These are phyloP conservation scores for Elmis aenea DNA, from an alignment of 2,888 invertebrate species.

Conservation along the genomic window DNA sequence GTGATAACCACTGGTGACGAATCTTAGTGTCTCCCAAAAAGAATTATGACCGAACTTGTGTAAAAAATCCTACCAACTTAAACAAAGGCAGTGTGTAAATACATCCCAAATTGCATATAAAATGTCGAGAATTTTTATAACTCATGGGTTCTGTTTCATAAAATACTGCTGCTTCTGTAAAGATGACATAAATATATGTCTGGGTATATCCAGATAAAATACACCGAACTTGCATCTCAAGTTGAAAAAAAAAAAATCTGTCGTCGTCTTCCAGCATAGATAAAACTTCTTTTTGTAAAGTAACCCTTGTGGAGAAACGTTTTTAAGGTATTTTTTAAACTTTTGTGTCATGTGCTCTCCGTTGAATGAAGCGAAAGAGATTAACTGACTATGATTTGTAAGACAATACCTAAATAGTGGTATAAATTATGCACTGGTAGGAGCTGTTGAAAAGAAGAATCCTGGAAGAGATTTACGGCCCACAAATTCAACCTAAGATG, in stretches of 20 bases:
- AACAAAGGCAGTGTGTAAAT: conserved; percentile 14
- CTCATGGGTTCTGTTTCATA: conserved; percentile 5
- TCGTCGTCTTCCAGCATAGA: too few relatives aligned
- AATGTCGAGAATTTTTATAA: conserved; percentile 13
- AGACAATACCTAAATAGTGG: not conserved
- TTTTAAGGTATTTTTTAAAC: too few relatives aligned
- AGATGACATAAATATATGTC: conserved; percentile 14
- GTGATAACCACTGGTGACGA: too few relatives aligned
- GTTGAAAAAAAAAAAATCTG: too few relatives aligned
- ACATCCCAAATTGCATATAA: conserved; percentile 14
- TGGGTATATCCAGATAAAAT: conserved; percentile 15
- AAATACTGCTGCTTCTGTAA: conserved; percentile 3
- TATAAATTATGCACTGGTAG: not conserved
- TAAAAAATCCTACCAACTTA: conserved; percentile 6
- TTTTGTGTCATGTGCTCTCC: too few relatives aligned
- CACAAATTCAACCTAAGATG: too few relatives aligned
- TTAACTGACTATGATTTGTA: not conserved
- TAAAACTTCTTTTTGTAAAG: too few relatives aligned
- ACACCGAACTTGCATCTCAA: too few relatives aligned
- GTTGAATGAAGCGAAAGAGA: not conserved
- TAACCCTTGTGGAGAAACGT: too few relatives aligned
- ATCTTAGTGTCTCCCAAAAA: not conserved
- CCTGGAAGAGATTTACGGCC: too few relatives aligned
- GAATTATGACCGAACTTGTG: conserved; percentile 4
- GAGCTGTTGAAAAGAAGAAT: not conserved